Percentiles rank a stretch among this genome's conserved stretches.
Conservation (phyloP, 2,888 invertebrate species). For the Sesia apiformis region DNA sequence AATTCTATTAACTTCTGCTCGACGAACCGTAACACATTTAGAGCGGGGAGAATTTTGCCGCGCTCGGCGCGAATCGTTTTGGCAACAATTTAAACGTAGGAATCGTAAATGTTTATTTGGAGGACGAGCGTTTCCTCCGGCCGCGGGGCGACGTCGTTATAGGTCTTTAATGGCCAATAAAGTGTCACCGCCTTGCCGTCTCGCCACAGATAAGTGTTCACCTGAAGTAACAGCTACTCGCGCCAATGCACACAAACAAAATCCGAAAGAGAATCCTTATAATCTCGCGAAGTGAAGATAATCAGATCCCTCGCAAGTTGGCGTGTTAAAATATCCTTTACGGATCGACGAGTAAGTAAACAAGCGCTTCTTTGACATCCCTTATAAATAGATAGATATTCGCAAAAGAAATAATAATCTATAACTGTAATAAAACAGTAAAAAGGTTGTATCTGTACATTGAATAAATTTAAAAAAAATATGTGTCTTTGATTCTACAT, state of each 20-base stretch:
- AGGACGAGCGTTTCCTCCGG: slow-evolving; percentile 24
- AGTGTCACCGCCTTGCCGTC: slow-evolving; percentile 52
- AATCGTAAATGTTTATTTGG: slow-evolving; percentile 70
- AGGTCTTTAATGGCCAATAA: slow-evolving; percentile 68
- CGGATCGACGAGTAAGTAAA: not conserved
- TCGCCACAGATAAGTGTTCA: slow-evolving; percentile 48
- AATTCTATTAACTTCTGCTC: slow-evolving; percentile 65
- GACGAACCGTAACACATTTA: slow-evolving; percentile 60
- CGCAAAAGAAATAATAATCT: too few species aligned
- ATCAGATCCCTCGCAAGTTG: not conserved
- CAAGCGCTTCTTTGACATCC: not conserved
- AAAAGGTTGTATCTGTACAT: too few species aligned
- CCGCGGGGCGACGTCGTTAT: slow-evolving; percentile 57
- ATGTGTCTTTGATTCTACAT: too few species aligned
- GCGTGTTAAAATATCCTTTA: not conserved
- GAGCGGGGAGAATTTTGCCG: slow-evolving; percentile 38
- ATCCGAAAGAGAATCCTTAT: not conserved
- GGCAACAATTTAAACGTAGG: slow-evolving; percentile 64
- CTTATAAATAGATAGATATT: too few species aligned
- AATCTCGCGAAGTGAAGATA: not conserved
- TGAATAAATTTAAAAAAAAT: too few species aligned
- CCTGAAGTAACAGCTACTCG: slow-evolving; percentile 26
- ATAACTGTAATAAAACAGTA: too few species aligned
- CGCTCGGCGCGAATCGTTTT: slow-evolving; percentile 55
- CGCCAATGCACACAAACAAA: not conserved